These are phyloP conservation scores for Setophaga petechia DNA, from an alignment of 2,113 vertebrate species.

Conservation along the genomic window DNA sequence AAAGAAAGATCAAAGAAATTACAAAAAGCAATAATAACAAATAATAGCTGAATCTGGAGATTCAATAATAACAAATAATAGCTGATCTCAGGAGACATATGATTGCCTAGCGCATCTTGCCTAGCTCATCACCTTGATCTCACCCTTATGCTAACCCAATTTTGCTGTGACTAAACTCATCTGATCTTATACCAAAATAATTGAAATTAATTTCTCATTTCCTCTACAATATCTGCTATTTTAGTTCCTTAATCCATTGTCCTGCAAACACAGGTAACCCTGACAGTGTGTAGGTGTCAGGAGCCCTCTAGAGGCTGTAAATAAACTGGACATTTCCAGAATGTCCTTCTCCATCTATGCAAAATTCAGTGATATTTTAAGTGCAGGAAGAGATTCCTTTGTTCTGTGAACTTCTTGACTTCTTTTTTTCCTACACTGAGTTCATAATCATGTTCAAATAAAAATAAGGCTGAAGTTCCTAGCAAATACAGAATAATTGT, in stretches of 20 bases:
- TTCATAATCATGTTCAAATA: background rate
- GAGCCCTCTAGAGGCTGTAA: constrained; percentile 55
- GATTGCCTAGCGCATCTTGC: background rate
- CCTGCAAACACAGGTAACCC: background rate
- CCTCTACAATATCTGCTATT: background rate
- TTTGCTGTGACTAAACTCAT: background rate
- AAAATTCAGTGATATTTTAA: background rate
- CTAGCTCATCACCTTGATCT: background rate
- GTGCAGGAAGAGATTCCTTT: background rate
- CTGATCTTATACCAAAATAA: background rate
- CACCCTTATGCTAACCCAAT: background rate
- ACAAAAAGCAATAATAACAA: background rate
- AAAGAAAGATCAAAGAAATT: background rate
- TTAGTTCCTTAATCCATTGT: background rate
- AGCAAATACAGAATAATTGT: background rate
- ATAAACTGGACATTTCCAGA: background rate
- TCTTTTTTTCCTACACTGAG: background rate
- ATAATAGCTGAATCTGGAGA: background rate
- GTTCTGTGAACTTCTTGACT: background rate
- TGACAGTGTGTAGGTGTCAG: background rate
- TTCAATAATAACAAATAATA: background rate
- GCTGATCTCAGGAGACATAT: background rate
- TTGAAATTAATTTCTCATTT: background rate
- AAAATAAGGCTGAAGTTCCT: background rate
- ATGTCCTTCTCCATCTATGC: background rate